Evolutionary conservation across 2,113 vertebrate genomes (phyloP), one percentile per base, ranked within the genome.

Genomic region (Ophiodon elongatus): DNA sequence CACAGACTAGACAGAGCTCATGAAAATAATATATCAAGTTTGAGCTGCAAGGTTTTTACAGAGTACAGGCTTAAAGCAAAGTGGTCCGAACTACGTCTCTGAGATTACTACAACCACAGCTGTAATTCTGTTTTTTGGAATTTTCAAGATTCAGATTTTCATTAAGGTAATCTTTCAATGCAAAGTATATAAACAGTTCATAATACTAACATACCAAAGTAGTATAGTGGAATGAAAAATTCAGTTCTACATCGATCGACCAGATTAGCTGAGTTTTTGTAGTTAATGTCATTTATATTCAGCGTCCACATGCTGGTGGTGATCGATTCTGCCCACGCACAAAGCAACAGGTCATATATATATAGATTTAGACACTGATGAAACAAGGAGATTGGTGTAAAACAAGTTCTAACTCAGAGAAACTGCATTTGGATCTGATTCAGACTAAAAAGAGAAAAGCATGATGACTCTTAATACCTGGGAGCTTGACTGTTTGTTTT

Each of bases 11-110:
- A 47, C n/a, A 23, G 25, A 56, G 63, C 62, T 73, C 37, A 37
- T 72, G 47, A 59, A 76, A 84, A 69, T 41, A 70, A 73, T 3
- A 74, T 45, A 45, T 77, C n/a, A 43, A 33, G 45, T 59, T 25
- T 47, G 65, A 70, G 78, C 67, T 77, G 73, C 14, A 11, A 82
- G 79, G 39, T 59, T 19, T 50, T 75, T 27, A 33, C 31, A 83
- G 70, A 67, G 64, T 72, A 73, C 31, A 70, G 66, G 25, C 50
- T 83, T 57, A 62, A 2, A 63, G 52, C 54, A 56, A 79, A 69
- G 33, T 19, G 66, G 35, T 33, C 23, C 31, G 35, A 75, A 25
- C 43, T 27, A 52, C 37, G 50, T 63, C 2, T 25, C 33, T 41
- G 33, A 75, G 71, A 73, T 52, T 72, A 77, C 84, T 41, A 69